Evolutionary conservation across 1,140 invertebrate species (phyloP).

Genomic region (Aphis craccivora): DNA sequence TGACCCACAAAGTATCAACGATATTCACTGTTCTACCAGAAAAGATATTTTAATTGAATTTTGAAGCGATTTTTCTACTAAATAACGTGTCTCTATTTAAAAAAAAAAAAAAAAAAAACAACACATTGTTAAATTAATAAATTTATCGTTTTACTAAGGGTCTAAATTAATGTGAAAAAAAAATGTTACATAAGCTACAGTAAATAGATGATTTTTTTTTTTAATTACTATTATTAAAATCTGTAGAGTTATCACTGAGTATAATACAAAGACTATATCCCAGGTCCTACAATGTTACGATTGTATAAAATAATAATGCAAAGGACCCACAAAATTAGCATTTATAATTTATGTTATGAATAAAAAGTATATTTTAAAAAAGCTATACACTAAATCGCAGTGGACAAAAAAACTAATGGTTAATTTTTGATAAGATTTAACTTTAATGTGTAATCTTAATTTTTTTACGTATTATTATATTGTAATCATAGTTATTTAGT

Average conservation of each 20-base stretch:
- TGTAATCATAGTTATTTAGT: background rate
- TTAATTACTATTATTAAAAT: background rate
- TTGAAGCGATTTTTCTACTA: too few relatives aligned
- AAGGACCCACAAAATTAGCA: background rate
- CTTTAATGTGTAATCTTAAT: background rate
- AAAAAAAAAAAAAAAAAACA: background rate
- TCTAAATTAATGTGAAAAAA: background rate
- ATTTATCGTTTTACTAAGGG: too few relatives aligned
- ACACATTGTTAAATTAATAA: background rate
- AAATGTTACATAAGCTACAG: background rate
- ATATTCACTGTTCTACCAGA: background rate
- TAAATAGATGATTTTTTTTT: background rate
- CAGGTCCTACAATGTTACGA: background rate
- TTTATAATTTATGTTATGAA: constrained; percentile 25
- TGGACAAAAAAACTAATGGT: background rate
- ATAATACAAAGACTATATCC: background rate
- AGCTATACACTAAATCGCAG: background rate
- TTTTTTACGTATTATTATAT: background rate
- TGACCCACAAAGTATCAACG: background rate
- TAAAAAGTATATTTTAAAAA: background rate
- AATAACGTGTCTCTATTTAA: background rate
- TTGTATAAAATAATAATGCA: background rate
- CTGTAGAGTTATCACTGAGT: background rate
- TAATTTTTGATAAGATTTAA: background rate
- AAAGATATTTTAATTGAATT: background rate